Evolutionary conservation across 1,140 invertebrate genomes (phyloP), one percentile per base, ranked within the genome.

Genomic region (Magallana gigas): DNA sequence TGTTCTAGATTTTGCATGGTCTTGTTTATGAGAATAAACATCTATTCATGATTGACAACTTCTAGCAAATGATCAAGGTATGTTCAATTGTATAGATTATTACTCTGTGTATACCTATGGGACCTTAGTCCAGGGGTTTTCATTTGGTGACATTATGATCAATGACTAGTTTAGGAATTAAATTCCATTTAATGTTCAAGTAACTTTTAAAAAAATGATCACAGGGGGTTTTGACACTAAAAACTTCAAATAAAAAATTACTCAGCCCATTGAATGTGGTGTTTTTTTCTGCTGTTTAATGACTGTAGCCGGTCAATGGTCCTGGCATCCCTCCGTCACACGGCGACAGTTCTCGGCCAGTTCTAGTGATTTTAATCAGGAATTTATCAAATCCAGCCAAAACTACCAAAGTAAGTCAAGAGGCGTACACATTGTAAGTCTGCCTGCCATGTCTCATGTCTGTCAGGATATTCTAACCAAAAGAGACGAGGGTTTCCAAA

Each of bases 321-420:
- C 58, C 8, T 18, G 82, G 82, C 57, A n/a, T 9, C 57, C 56
- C 18, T 8, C 57, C 16, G 58, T 83, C 57, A 83, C 59, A 18
- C 82, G 68, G 8, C 23, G 68, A 11, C 68, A 76, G 23, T 76
- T 76, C 5, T 76, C 68, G 7, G 23, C 68, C 18, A 76, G 68
- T 76, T 76, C 68, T 76, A 23, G 18, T 6, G 68, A 76, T 76
- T 76, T 76, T 76, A 76, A 76, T 76, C 68, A 76, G 68, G 68
- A 76, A 76, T 76, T 76, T 76, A 76, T 76, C 68, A 76, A 76
- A 76, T 76, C 68, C 68, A 76, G 68, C 68, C 68, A 76, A 29
- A 76, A 76, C 68, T 76, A 76, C 68, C 68, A 29, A 76, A 76
- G 68, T 76, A 76, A 76, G 68, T 64, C 12, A 2, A 48, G 36